Percentiles rank a stretch among this genome's conserved stretches.
phyloP scores from a whole-genome alignment of 2,888 invertebrate genomes.

The Halictus ligatus region DNA sequence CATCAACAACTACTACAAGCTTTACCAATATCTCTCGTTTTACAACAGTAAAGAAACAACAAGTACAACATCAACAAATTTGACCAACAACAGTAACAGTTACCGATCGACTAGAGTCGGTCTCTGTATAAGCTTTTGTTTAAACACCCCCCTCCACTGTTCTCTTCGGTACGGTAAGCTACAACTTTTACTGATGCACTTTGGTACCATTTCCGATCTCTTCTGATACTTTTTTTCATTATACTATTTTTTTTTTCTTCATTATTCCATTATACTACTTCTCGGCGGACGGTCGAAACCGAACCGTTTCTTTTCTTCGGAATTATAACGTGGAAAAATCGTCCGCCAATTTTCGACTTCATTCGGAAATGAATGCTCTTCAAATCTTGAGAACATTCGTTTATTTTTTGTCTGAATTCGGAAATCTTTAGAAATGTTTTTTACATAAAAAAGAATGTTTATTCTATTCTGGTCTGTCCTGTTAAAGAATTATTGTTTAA shows the following conservation, averaged over 20 bases:
- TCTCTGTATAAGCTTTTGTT: conserved; percentile 54
- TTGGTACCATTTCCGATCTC: conserved; percentile 41
- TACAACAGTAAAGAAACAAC: conserved; percentile 65
- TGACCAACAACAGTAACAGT: conserved; percentile 55
- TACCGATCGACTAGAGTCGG: conserved; percentile 29
- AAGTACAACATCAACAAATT: conserved; percentile 48
- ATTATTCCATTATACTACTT: conserved; percentile 35
- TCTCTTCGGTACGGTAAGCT: conserved; percentile 78
- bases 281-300: conserved; percentile 7
- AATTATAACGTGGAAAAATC: not conserved
- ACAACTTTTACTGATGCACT: conserved; percentile 69
- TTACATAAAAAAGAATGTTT: not conserved
- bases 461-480: not conserved
- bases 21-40: conserved; percentile 22
- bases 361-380: not conserved
- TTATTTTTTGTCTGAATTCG: not conserved
- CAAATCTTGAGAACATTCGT: not conserved
- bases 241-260: too few relatives aligned
- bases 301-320: not conserved
- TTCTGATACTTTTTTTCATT: conserved; percentile 48
- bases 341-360: not conserved
- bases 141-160: conserved; percentile 61
- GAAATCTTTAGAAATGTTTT: not conserved
- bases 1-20: conserved; percentile 58
- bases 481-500: too few relatives aligned